Conservation (phyloP, 2,113 vertebrate species). For the Dasyornis broadbenti region DNA sequence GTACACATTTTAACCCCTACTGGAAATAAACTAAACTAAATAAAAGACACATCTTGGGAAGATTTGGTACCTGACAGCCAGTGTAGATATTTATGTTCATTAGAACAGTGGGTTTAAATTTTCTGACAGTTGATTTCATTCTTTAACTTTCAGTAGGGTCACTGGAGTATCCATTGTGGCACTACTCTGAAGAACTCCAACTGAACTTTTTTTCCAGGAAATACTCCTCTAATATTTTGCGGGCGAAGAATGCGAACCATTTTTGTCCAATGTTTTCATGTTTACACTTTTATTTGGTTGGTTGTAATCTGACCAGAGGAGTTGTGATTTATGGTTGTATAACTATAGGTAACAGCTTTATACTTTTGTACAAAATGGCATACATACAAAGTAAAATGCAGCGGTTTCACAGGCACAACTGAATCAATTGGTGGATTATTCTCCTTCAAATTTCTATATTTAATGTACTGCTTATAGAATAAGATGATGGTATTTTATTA, state of each 20-base stretch:
- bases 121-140: not conserved
- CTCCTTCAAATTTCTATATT: too few relatives aligned
- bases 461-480: not conserved
- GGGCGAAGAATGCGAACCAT: not conserved
- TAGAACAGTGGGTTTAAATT: not conserved
- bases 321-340: not conserved
- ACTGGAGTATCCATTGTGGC: not conserved
- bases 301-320: not conserved
- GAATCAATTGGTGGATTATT: not conserved
- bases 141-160: not conserved
- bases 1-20: constrained; percentile 52
- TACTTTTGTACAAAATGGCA: not conserved
- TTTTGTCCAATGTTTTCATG: not conserved
- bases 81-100: not conserved
- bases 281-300: not conserved
- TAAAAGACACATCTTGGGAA: not conserved
- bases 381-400: not conserved
- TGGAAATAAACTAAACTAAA: not conserved
- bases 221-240: not conserved
- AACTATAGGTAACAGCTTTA: not conserved
- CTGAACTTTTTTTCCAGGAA: not conserved
- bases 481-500: not conserved
- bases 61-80: not conserved
- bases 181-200: not conserved
- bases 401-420: not conserved